phyloP scores from a whole-genome alignment of 2,113 vertebrate species.

The Gyps fulvus region DNA sequence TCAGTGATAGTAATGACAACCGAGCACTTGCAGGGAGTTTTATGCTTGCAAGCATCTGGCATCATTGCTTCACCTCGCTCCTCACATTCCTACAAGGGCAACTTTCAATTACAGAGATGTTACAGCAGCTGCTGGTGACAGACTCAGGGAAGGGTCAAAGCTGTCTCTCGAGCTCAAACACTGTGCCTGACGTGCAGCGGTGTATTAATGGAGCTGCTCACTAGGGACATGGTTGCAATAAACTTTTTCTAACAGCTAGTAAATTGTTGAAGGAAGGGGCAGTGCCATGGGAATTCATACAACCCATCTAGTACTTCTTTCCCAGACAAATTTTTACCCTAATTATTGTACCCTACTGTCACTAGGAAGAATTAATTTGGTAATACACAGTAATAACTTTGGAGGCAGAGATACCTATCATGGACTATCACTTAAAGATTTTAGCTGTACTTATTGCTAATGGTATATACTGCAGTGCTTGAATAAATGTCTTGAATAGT shows the following conservation, averaged over 20 bases:
- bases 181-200: not conserved
- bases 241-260: not conserved
- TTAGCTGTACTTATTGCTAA: not conserved
- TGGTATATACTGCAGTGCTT: not conserved
- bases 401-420: not conserved
- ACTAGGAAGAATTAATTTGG: not conserved
- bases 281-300: not conserved
- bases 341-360: not conserved
- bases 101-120: constrained; percentile 14
- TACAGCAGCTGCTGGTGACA: not conserved
- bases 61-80: not conserved
- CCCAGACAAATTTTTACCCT: not conserved
- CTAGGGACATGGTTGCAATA: not conserved
- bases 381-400: not conserved
- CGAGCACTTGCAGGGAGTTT: not conserved
- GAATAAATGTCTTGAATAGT: not conserved
- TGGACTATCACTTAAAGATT: not conserved
- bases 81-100: not conserved
- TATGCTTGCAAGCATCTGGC: not conserved
- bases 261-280: not conserved
- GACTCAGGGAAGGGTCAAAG: not conserved
- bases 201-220: not conserved
- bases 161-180: not conserved
- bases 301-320: not conserved
- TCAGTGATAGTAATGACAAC: not conserved